phyloP scores from a whole-genome alignment of 2,113 vertebrate genomes.

The Gambusia affinis region DNA sequence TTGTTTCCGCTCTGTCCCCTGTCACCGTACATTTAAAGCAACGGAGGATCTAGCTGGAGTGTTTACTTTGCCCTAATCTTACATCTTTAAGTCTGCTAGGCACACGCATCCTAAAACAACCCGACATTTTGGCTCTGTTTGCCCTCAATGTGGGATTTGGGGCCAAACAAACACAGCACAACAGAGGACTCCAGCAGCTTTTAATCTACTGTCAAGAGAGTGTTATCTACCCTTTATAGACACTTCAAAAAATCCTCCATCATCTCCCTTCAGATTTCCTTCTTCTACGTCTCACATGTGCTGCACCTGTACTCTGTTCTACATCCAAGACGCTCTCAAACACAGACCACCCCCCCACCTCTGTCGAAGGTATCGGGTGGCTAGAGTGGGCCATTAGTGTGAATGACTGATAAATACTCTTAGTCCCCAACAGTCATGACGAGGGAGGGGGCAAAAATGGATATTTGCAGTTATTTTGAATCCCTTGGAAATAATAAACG shows the following conservation, averaged over 20 bases:
- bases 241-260: conserved; percentile 10
- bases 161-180: conserved; percentile 42
- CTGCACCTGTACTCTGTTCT: conserved; percentile 42
- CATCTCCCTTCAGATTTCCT: neutral
- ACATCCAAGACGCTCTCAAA: conserved; percentile 30
- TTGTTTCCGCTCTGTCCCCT: neutral
- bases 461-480: conserved; percentile 80
- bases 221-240: conserved; percentile 25
- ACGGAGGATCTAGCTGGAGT: conserved; percentile 1
- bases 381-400: conserved; percentile 76
- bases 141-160: conserved; percentile 30
- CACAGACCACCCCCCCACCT: neutral
- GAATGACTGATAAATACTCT: conserved; percentile 71
- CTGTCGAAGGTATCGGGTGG: conserved; percentile 68
- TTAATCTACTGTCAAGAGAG: conserved; percentile 42
- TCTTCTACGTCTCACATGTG: conserved; percentile 7
- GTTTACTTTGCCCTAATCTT: conserved; percentile 22
- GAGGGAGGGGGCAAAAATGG: neutral
- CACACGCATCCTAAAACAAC: conserved; percentile 16
- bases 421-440: conserved; percentile 54
- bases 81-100: conserved; percentile 20
- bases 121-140: conserved; percentile 43
- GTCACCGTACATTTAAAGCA: neutral
- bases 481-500: conserved; percentile 79
- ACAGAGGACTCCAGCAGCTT: conserved; percentile 40